Conservation (phyloP, 2,113 vertebrate species). For the Xyliphius kryptos region DNA sequence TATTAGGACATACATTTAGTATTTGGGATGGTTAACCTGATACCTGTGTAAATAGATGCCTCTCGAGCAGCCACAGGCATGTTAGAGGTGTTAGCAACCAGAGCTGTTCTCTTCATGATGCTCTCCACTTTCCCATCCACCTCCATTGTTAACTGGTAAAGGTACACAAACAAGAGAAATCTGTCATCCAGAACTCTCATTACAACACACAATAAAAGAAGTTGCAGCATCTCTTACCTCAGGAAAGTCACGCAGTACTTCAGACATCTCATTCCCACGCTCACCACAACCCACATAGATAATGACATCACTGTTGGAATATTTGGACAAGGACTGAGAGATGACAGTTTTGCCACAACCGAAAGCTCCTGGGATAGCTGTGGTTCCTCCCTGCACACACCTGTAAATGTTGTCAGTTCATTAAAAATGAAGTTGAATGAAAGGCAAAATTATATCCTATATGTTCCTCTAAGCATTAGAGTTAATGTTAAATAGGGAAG, state of each 20-base stretch:
- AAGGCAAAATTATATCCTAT: too few species aligned
- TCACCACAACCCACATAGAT: constrained; percentile 96
- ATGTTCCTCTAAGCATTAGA: too few species aligned
- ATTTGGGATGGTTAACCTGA: too few species aligned
- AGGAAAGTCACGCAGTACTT: constrained; percentile 95
- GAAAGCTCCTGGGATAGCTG: constrained; percentile 93
- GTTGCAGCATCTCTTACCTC: constrained; percentile 69
- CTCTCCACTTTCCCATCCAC: constrained; percentile 92
- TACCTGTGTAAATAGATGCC: constrained; percentile 97
- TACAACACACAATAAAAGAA: not conserved
- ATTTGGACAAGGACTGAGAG: constrained; percentile 95
- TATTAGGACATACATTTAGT: too few species aligned
- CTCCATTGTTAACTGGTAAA: constrained; percentile 88
- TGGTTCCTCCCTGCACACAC: constrained; percentile 97
- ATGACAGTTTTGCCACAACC: constrained; percentile 98
- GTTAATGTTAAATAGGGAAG: too few species aligned
- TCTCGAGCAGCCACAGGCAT: constrained; percentile 98
- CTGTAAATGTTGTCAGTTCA: too few species aligned
- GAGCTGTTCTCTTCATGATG: constrained; percentile 98
- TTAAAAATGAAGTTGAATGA: too few species aligned
- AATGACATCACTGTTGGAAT: constrained; percentile 97
- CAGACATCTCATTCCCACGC: constrained; percentile 97
- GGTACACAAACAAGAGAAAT: constrained; percentile 39
- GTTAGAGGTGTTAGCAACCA: constrained; percentile 97
- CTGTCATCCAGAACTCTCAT: not conserved